Evolutionary conservation across 2,113 vertebrate species (phyloP), one percentile per base, ranked within the genome.

Genomic region (Protobothrops mucrosquamatus): DNA sequence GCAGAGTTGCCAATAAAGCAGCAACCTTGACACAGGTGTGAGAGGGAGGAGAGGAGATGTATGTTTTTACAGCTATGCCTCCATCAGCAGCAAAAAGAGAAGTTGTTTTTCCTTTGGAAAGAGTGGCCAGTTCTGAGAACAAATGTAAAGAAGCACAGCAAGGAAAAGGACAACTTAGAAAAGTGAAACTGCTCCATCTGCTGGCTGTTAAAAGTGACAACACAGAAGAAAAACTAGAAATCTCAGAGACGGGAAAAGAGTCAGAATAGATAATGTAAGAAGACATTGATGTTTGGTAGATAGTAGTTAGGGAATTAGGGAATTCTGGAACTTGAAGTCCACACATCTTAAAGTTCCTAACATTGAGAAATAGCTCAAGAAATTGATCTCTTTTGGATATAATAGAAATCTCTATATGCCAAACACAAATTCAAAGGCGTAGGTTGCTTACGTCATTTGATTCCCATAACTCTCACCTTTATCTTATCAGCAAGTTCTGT

Each of bases 381-480:
- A 20, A 81, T 3, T 81, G 74, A 81, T 39, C 22, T 43, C 29
- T 57, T 48, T 46, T 46, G 24, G 55, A 59, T 46, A 9, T 15
- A 59, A 29, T 23, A 51, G 11, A 61, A 43, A 43, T 43, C n/a
- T 43, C 9, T 51, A 10, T 59, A 20, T 34, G 81, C 6, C 1
- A 24, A 46, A 5, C 6, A 52, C 48, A 88, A 55, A 92, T 34
- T 3, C 91, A 92, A 69, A 57, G 54, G 6, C 10, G 11, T 23
- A 56, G 6, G 8, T 15, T 52, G 3, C 51, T 22, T 81, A 29
- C 14, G 24, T 15, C 56, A 48, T 18, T 55, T 39, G 43, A 54
- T 43, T 52, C 81, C 26, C 26, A 48, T 15, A 87, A 51, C 14
- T 54, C 89, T 90, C 48, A 95, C 94, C 94, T 95, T 57, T 48